These are phyloP conservation scores for Hypsibius dujardini DNA, from an alignment of 1,140 invertebrate genomes.

Conservation along the genomic window DNA sequence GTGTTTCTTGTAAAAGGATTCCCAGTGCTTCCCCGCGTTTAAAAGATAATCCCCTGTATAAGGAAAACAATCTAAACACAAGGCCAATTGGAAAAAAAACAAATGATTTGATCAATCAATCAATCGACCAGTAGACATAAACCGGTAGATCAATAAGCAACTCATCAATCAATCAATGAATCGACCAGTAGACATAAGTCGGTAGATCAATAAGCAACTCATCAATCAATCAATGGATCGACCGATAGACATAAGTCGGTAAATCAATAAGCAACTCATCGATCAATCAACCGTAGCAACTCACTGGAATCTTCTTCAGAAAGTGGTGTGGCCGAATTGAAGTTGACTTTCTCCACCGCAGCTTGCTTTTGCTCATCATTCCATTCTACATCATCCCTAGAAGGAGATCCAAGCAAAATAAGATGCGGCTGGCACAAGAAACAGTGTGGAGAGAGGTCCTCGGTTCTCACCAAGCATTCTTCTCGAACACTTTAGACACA, in stretches of 20 bases:
- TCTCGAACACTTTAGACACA: background rate
- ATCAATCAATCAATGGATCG: too few species aligned
- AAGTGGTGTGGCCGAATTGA: background rate
- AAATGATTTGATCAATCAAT: too few species aligned
- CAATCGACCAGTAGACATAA: too few species aligned
- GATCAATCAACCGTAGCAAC: background rate
- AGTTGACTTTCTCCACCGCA: background rate
- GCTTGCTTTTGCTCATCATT: background rate
- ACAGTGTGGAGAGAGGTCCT: background rate
- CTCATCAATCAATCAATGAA: too few species aligned
- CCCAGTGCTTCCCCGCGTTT: slow-evolving; percentile 2
- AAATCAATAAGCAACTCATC: too few species aligned
- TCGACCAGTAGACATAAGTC: too few species aligned
- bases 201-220: too few species aligned
- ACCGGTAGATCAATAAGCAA: too few species aligned
- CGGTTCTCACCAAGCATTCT: background rate
- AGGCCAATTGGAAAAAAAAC: too few species aligned
- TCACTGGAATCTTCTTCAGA: background rate
- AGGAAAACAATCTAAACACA: too few species aligned
- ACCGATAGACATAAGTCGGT: too few species aligned
- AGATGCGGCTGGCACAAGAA: background rate
- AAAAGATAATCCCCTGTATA: background rate
- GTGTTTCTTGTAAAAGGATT: slow-evolving; percentile 2
- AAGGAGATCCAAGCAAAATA: background rate
- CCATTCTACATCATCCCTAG: slow-evolving; percentile 1